Conservation (phyloP, 2,888 invertebrate species). For the Apantesis nais region DNA sequence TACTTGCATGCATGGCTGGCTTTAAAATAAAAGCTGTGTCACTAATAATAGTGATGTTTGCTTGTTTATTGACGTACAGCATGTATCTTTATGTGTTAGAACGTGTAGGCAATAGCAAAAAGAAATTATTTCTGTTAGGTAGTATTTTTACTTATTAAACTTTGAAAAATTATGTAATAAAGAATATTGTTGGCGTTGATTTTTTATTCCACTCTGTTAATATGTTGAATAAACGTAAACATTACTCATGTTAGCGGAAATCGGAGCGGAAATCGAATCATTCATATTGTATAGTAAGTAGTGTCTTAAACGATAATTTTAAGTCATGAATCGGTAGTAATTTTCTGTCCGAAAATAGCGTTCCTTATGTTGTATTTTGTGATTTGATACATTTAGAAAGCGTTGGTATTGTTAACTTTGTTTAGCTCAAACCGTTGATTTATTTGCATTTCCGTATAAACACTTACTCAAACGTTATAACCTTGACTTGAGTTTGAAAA, state of each 20-base stretch:
- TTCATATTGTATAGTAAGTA: neutral
- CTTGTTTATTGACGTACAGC: slow-evolving; percentile 58
- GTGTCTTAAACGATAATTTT: neutral
- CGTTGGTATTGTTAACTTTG: neutral
- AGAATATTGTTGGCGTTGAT: slow-evolving; percentile 23
- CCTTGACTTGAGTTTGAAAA: neutral
- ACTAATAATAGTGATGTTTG: slow-evolving; percentile 45
- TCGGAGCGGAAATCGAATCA: neutral
- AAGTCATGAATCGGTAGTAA: neutral
- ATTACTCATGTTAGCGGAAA: neutral
- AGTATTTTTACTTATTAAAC: slow-evolving; percentile 57
- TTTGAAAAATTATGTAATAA: slow-evolving; percentile 22
- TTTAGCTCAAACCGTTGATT: neutral
- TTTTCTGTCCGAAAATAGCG: neutral
- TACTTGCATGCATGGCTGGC: slow-evolving; percentile 49
- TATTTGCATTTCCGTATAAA: neutral
- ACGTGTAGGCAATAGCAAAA: slow-evolving; percentile 49
- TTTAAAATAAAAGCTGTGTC: slow-evolving; percentile 57
- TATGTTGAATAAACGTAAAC: neutral
- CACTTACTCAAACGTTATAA: neutral
- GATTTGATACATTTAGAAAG: neutral
- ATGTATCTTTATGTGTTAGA: slow-evolving; percentile 66
- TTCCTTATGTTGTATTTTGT: neutral
- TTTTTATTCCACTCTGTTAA: slow-evolving; percentile 24
- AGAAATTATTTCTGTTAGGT: slow-evolving; percentile 54